phyloP scores from a whole-genome alignment of 2,797 vertebrate genomes.

The Podargus strigoides region DNA sequence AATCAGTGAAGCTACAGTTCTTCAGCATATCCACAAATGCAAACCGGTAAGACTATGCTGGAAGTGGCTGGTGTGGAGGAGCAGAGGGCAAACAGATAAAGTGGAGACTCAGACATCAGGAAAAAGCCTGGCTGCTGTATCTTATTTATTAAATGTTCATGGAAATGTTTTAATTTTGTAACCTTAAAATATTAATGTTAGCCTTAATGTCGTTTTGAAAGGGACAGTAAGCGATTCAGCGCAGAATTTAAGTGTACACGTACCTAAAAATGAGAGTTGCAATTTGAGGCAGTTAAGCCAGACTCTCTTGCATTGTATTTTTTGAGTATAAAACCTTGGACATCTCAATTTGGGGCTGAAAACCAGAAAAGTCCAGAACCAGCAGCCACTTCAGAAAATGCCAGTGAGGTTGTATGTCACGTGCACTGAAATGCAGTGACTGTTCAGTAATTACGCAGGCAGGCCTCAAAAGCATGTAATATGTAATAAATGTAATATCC shows the following conservation, averaged over 20 bases:
- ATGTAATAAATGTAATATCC: no score
- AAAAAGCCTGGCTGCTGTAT: neutral
- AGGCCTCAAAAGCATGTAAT: neutral
- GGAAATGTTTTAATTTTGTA: neutral
- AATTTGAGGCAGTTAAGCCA: neutral
- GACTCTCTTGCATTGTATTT: neutral
- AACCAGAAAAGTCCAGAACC: neutral
- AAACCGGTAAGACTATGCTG: neutral
- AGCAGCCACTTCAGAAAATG: neutral
- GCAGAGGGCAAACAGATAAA: neutral
- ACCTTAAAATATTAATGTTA: neutral
- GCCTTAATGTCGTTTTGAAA: neutral
- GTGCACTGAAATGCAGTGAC: neutral
- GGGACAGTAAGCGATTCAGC: neutral
- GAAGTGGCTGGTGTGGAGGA: neutral
- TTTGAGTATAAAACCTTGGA: neutral
- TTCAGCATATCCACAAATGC: neutral
- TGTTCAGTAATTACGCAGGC: neutral
- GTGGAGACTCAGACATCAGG: neutral
- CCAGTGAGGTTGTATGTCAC: neutral
- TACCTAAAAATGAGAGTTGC: neutral
- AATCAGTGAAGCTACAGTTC: neutral
- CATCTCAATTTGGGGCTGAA: neutral
- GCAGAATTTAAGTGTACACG: accelerated
- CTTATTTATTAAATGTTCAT: no score